Base-by-base conservation (phyloP, 1,140 invertebrate species). In the Frieseomelitta varia region DNA sequence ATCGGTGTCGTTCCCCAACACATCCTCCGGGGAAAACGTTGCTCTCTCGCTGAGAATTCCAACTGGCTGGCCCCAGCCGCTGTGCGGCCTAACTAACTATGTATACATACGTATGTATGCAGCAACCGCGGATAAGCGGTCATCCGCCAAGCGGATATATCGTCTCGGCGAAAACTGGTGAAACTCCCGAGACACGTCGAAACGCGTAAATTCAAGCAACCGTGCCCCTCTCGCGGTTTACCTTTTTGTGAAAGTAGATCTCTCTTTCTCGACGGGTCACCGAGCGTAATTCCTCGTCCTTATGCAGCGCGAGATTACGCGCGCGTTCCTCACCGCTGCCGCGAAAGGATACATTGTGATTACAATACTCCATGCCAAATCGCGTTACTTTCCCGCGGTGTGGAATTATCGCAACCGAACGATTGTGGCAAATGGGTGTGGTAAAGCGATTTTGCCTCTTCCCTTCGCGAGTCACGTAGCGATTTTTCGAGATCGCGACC, bases 171-270 rank as follows among this genome's bases (percentile, higher is more conserved):
- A 84, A 71, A 84, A 84, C 27, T 76, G 81, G 81, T 84, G 81
- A 84, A 84, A 84, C 76, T 84, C 6, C 81, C 27, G 58, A n/a
- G 75, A 83, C 47, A 56, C 73, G 63, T 67, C 51, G 72, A 83
- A 83, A 69, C 81, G 81, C 75, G 75, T 84, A 71, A 84, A 79
- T 84, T 84, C 81, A 71, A 72, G 39, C 81, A 27, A 30, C 73
- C 74, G 51, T 68, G 65, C 58, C 58, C 58, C 58, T 69, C 47
- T 84, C 77, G 83, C 78, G 69, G 58, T 87, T 81, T 81, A 73
- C 79, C 63, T 84, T 39, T 86, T 87, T 83, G 81, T 79, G 73
- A 73, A 69, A 71, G 79, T 71, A 82, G 65, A 65, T 85, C 83
- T 85, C 81, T 86, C 75, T 84, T 30, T 87, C 67, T 30, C 63